phyloP scores from a whole-genome alignment of 2,888 invertebrate genomes.

The Omphaloscelis lunosa region DNA sequence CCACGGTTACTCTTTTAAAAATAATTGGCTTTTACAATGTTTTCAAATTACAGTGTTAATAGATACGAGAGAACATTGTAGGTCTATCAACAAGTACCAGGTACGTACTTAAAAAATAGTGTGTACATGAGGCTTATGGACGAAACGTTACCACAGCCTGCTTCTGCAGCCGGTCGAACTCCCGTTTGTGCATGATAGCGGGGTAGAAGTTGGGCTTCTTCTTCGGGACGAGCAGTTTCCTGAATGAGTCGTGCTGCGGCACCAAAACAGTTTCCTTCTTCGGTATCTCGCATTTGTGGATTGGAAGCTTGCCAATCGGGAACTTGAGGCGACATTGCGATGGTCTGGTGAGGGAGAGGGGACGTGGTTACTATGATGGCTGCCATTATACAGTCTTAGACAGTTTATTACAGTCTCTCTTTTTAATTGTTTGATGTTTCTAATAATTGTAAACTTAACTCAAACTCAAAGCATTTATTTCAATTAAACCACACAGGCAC shows the following conservation, averaged over 20 bases:
- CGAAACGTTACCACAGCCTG: conserved; percentile 88
- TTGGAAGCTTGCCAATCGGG: conserved; percentile 81
- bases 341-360: conserved; percentile 76
- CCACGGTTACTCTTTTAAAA: no score
- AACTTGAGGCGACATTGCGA: conserved; percentile 86
- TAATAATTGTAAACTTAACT: no score
- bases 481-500: no score
- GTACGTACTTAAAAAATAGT: no score
- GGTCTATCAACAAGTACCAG: no score
- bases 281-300: conserved; percentile 85
- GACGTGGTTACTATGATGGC: neutral
- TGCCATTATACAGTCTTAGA: neutral
- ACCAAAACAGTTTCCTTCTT: conserved; percentile 76
- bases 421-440: no score
- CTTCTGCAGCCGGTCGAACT: conserved; percentile 91
- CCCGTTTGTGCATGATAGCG: conserved; percentile 90
- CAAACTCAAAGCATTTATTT: no score
- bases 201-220: conserved; percentile 89
- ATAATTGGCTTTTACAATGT: no score
- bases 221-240: conserved; percentile 89
- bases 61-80: no score
- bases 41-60: no score
- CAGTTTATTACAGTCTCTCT: no score
- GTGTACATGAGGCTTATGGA: neutral
- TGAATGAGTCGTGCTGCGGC: conserved; percentile 82